Conservation (phyloP, 2,113 vertebrate species). For the Atlantisia rogersi region DNA sequence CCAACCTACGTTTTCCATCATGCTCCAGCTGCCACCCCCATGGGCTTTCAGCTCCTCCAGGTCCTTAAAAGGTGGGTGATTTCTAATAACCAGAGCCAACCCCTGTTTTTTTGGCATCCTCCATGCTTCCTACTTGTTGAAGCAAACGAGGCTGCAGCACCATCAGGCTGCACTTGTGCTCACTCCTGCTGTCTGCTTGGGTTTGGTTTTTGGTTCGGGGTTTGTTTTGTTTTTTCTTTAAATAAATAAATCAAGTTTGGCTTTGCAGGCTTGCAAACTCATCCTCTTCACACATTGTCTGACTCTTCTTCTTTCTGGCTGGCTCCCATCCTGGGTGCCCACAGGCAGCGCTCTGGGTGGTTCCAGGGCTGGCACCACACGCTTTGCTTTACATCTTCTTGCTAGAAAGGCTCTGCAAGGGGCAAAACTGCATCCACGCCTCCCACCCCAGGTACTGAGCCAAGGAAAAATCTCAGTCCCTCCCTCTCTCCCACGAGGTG, state of each 20-base stretch:
- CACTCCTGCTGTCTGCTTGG: background rate
- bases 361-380: background rate
- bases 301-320: background rate
- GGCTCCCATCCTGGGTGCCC: background rate
- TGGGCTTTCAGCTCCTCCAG: fast-evolving
- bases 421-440: background rate
- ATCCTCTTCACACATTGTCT: background rate
- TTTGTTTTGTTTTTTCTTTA: too few species aligned
- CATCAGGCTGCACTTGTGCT: fast-evolving
- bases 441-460: background rate
- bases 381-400: background rate
- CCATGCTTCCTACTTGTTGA: background rate
- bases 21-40: background rate
- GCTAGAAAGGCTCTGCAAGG: background rate
- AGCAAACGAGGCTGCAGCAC: background rate
- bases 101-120: background rate
- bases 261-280: background rate
- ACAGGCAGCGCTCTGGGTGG: background rate
- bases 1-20: background rate
- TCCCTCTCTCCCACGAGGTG: background rate
- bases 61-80: background rate
- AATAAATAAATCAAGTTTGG: background rate
- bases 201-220: background rate
- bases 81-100: background rate
- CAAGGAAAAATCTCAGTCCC: background rate